A percentile compares a stretch with the other conserved stretches of the same genome.
Conservation (phyloP, 2,888 invertebrate species). For the Synanthedon vespiformis region DNA sequence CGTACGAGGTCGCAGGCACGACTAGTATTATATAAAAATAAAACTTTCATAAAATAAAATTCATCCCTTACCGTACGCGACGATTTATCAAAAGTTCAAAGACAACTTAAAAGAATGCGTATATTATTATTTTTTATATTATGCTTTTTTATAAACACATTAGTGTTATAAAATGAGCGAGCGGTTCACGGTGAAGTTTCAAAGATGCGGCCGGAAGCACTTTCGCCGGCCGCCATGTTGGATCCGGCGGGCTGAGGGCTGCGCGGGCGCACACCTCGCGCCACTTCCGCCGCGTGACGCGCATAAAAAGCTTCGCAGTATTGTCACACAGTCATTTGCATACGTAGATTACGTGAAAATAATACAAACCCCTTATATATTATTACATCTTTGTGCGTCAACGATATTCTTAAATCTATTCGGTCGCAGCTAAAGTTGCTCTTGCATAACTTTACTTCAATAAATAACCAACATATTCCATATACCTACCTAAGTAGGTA, state of each 20-base stretch:
- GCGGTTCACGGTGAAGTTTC: conserved; percentile 56
- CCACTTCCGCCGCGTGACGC: conserved; percentile 63
- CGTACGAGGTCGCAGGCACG: no score
- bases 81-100: not conserved
- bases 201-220: conserved; percentile 60
- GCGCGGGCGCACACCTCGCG: conserved; percentile 57
- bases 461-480: no score
- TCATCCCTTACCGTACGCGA: no score
- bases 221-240: conserved; percentile 40
- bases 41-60: no score
- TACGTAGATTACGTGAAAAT: conserved; percentile 57
- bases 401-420: no score
- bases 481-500: no score
- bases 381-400: no score
- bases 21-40: no score
- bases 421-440: no score
- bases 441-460: no score
- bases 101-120: not conserved
- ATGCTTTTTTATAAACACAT: not conserved
- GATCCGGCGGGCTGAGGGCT: conserved; percentile 53
- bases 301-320: conserved; percentile 59
- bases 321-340: conserved; percentile 59
- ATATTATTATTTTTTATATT: not conserved
- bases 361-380: conserved; percentile 26
- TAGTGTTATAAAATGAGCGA: conserved; percentile 11